These are phyloP conservation scores for Cochlearius cochlearius DNA, from an alignment of 2,113 vertebrate genomes.

Conservation along the genomic window DNA sequence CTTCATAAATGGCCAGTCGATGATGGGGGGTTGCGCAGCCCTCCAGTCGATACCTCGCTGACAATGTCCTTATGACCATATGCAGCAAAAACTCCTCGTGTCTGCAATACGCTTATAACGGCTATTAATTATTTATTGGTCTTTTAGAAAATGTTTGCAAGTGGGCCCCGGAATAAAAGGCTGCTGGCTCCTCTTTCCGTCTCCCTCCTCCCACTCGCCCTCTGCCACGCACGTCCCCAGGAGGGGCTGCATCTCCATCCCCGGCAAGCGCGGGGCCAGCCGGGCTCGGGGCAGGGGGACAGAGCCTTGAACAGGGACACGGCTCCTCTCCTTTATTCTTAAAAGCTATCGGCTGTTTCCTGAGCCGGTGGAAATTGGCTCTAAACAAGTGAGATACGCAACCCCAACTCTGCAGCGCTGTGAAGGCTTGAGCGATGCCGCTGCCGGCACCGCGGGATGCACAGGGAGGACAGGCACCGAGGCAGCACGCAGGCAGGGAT, in stretches of 20 bases:
- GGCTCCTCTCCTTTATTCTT: not conserved
- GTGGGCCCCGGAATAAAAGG: not conserved
- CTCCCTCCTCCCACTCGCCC: not conserved
- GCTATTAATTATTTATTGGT: not conserved
- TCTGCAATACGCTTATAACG: not conserved
- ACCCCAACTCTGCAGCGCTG: not conserved
- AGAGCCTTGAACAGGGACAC: not conserved
- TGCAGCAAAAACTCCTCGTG: not conserved
- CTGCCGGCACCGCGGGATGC: not conserved
- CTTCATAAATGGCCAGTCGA: not conserved
- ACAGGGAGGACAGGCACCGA: not conserved
- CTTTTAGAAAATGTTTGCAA: not conserved
- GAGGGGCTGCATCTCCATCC: not conserved
- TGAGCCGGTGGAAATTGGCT: not conserved
- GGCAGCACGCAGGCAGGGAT: not conserved
- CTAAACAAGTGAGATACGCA: fast-evolving
- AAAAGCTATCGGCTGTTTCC: not conserved
- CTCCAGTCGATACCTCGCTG: not conserved
- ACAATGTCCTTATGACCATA: not conserved
- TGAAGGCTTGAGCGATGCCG: fast-evolving
- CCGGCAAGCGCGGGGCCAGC: fast-evolving
- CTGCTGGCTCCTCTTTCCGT: not conserved
- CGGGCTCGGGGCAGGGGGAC: fast-evolving
- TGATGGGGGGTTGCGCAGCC: not conserved
- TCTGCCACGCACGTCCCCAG: fast-evolving